phyloP scores from a whole-genome alignment of 2,888 invertebrate genomes.

The Diarsia dahlii region DNA sequence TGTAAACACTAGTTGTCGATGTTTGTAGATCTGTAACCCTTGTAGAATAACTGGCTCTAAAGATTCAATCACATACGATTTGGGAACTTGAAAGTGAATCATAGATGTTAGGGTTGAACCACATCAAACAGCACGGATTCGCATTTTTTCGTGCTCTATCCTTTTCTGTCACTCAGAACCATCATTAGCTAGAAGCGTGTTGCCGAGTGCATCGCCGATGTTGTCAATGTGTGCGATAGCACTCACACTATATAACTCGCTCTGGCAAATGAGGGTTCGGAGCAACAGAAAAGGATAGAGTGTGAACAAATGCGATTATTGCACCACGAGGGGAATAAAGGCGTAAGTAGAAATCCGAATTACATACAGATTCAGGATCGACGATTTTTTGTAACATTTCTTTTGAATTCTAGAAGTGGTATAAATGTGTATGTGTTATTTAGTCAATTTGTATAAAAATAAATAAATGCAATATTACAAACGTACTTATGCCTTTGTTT shows the following conservation, averaged over 20 bases:
- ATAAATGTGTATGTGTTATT: conserved; percentile 58
- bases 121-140: not conserved
- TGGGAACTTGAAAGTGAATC: conserved; percentile 14
- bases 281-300: not conserved
- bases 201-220: not conserved
- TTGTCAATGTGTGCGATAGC: not conserved
- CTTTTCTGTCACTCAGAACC: not conserved
- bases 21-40: conserved; percentile 42
- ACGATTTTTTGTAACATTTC: conserved; percentile 44
- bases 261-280: not conserved
- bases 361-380: conserved; percentile 22
- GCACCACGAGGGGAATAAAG: conserved; percentile 61
- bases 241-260: not conserved
- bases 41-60: conserved; percentile 23
- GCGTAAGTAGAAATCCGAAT: conserved; percentile 56
- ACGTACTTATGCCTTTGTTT: conserved; percentile 61
- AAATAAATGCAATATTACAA: conserved; percentile 54
- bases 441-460: conserved; percentile 61
- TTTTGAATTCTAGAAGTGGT: conserved; percentile 41
- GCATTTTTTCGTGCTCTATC: not conserved
- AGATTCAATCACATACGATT: conserved; percentile 10
- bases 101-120: conserved; percentile 16
- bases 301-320: not conserved
- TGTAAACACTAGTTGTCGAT: conserved; percentile 54
- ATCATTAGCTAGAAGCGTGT: not conserved